A percentile compares a stretch with the other conserved stretches of the same genome.
Conservation (phyloP, 2,888 invertebrate genomes). For the Hedychridium roseum region DNA sequence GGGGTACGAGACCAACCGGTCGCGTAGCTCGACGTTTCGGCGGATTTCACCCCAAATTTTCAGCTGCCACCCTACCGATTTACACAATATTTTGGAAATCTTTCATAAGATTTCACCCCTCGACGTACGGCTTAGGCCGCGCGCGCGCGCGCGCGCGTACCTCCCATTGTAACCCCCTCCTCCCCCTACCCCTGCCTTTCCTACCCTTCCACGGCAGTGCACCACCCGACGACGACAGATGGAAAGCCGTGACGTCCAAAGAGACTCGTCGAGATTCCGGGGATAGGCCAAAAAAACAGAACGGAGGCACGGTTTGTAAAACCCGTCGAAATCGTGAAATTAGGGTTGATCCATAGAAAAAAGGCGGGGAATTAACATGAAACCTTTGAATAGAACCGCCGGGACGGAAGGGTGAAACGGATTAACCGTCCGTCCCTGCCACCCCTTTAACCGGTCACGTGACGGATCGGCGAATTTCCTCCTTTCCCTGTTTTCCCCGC, state of each 20-base stretch:
- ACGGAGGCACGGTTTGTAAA: slow-evolving; percentile 46
- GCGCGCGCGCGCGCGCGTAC: slow-evolving; percentile 24
- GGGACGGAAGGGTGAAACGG: slow-evolving; percentile 31
- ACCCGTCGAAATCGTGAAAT: slow-evolving; percentile 52
- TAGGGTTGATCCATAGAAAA: slow-evolving; percentile 49
- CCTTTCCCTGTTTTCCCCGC: no score
- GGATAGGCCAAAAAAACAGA: slow-evolving; percentile 13
- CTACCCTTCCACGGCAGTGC: slow-evolving; percentile 24
- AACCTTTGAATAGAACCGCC: slow-evolving; percentile 26
- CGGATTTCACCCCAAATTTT: slow-evolving; percentile 59
- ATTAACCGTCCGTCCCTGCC: slow-evolving; percentile 13
- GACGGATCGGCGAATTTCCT: no score
- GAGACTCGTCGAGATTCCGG: slow-evolving; percentile 18
- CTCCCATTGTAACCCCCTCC: slow-evolving; percentile 24
- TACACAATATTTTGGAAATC: slow-evolving; percentile 65
- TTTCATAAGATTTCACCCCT: slow-evolving; percentile 52
- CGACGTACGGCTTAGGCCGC: slow-evolving; percentile 38
- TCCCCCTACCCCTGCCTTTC: slow-evolving; percentile 18
- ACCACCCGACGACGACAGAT: slow-evolving; percentile 48
- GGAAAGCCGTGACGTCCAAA: slow-evolving; percentile 37
- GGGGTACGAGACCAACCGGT: slow-evolving; percentile 6
- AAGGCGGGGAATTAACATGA: slow-evolving; percentile 37
- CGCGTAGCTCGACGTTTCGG: slow-evolving; percentile 38
- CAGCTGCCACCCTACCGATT: slow-evolving; percentile 57
- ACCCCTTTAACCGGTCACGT: slow-evolving; percentile 22